Conservation (phyloP, 2,113 vertebrate species). For the Rhodinocichla rosea region DNA sequence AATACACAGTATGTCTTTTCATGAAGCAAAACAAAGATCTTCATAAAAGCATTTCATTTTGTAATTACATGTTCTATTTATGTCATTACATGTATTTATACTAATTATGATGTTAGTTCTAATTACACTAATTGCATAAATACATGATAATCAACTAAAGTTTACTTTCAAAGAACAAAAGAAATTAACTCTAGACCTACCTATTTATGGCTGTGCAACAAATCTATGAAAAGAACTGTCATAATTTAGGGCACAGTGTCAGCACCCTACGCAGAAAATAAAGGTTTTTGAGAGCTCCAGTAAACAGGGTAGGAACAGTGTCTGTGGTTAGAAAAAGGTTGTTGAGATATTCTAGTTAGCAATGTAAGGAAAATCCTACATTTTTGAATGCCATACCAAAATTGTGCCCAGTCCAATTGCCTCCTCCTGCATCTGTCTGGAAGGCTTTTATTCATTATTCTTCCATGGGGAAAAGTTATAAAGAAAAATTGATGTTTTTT, state of each 20-base stretch:
- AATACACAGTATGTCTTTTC: not conserved
- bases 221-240: not conserved
- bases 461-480: not conserved
- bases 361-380: not conserved
- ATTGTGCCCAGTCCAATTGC: not conserved
- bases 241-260: not conserved
- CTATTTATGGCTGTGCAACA: not conserved
- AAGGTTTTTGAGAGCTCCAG: not conserved
- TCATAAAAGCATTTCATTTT: constrained; percentile 1
- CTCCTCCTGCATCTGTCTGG: not conserved
- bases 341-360: not conserved
- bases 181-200: constrained; percentile 33
- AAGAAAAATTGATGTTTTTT: not conserved
- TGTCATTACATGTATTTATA: constrained; percentile 60
- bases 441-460: not conserved
- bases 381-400: not conserved
- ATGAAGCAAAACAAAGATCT: constrained; percentile 22
- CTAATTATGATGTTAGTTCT: constrained; percentile 66
- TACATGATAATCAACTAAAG: constrained; percentile 55
- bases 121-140: constrained; percentile 76
- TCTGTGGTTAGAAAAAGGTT: not conserved
- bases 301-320: not conserved
- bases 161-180: constrained; percentile 66
- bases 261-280: not conserved
- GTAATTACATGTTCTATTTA: constrained; percentile 63